Evolutionary conservation across 2,888 invertebrate species (phyloP).

Genomic region (Archips crataeganus): DNA sequence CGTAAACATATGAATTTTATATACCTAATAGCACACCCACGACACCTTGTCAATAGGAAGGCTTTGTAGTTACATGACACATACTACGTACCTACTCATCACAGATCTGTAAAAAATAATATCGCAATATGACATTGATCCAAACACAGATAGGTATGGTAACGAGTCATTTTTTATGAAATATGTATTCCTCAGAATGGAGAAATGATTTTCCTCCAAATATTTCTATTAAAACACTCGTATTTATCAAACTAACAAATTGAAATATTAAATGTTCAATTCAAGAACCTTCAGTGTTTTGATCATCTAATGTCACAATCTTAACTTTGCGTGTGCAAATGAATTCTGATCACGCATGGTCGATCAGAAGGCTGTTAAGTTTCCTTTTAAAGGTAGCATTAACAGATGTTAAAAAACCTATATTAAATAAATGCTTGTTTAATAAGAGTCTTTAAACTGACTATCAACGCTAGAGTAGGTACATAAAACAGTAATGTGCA

Average conservation of each 20-base stretch:
- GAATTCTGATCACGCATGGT: slow-evolving; percentile 58
- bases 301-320: slow-evolving; percentile 9
- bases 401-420: slow-evolving; percentile 43
- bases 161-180: neutral
- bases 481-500: too few species aligned
- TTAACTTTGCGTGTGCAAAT: slow-evolving; percentile 27
- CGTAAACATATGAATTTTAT: slow-evolving; percentile 70
- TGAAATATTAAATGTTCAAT: neutral
- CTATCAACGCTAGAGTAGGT: too few species aligned
- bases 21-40: slow-evolving; percentile 53
- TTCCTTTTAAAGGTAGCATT: slow-evolving; percentile 52
- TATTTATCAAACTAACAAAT: neutral
- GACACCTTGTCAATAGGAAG: slow-evolving; percentile 41
- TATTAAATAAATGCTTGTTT: neutral
- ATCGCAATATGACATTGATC: neutral
- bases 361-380: slow-evolving; percentile 58
- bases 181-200: neutral
- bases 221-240: neutral
- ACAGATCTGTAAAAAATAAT: slow-evolving; percentile 31
- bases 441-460: too few species aligned
- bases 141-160: neutral
- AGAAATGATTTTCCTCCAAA: neutral
- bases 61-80: slow-evolving; percentile 62
- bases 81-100: neutral
- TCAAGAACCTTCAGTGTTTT: neutral